Base-by-base conservation (phyloP, 2,888 invertebrate genomes). In the Bembecia ichneumoniformis region DNA sequence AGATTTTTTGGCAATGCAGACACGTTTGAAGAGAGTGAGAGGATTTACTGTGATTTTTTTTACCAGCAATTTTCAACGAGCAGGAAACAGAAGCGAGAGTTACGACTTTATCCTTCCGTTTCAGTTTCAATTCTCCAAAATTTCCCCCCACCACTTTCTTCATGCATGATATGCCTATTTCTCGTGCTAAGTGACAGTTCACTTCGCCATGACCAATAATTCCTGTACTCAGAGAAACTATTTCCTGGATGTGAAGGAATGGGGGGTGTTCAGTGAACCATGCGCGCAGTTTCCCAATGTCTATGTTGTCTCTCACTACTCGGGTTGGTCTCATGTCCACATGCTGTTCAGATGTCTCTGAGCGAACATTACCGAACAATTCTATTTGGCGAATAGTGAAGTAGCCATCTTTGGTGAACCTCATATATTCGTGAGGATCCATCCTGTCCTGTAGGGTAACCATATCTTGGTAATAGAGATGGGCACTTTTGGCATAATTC, bases 381-480 rank as follows among this genome's bases (percentile, higher is more conserved):
- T 7, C 13, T 3, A 45, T 17, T n/a, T 45, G 45, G 5, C n/a
- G n/a, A n/a, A 67, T 51, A 10, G 68, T 65, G 47, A 67, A 71
- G 59, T 65, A 72, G 66, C 68, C 67, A 54, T 54, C 58, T 44
- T 20, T 49, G 35, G 56, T 57, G 64, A 72, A 71, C 3, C 45
- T 61, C 59, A 63, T 35, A 53, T 62, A 71, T 64, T 60, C 66
- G 35, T 48, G 35, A 57, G 59, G 57, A 61, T 67, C 55, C 1
- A 66, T 63, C 10, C 28, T 48, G 3, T 62, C 48, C 47, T 62
- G 40, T 59, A 64, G 63, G 60, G 62, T 54, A n/a, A 47, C 2
- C 62, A 67, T 65, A 54, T 67, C 62, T 45, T 66, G 68, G 35
- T 67, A 49, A 51, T 72, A 72, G 9, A 71, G 48, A 51, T 71